These are phyloP conservation scores for Zaprionus ornatus DNA, from an alignment of 1,140 invertebrate species.

Conservation along the genomic window DNA sequence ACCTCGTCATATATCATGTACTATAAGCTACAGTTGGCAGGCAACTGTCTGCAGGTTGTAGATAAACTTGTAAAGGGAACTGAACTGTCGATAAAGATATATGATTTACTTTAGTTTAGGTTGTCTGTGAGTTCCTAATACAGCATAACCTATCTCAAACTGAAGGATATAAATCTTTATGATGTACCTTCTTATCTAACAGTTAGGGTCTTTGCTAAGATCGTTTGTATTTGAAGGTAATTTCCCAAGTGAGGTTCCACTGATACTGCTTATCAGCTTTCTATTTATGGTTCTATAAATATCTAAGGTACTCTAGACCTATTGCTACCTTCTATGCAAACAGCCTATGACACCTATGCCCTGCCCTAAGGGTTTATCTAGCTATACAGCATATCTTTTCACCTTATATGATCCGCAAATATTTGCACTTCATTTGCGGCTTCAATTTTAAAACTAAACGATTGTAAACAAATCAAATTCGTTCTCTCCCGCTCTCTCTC, in stretches of 20 bases:
- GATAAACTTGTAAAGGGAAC: background rate
- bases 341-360: background rate
- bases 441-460: slow-evolving; percentile 21
- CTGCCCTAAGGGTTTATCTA: background rate
- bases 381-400: background rate
- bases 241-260: too few relatives aligned
- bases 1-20: background rate
- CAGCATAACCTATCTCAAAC: background rate
- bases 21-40: background rate
- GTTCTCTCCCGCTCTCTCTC: background rate
- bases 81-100: background rate
- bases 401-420: slow-evolving; percentile 15
- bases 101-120: background rate
- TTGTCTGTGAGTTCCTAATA: background rate
- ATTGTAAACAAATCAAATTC: slow-evolving; percentile 16
- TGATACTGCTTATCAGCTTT: slow-evolving; percentile 7
- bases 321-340: slow-evolving; percentile 11
- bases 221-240: too few relatives aligned
- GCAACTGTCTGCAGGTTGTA: background rate
- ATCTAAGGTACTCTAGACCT: too few relatives aligned
- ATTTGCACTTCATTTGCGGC: slow-evolving; percentile 26
- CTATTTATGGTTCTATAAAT: slow-evolving; percentile 4
- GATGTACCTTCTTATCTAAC: background rate
- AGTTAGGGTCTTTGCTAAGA: background rate
- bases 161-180: background rate